These are phyloP conservation scores for Aphaenogaster floridana DNA, from an alignment of 1,140 invertebrate genomes.

Conservation along the genomic window DNA sequence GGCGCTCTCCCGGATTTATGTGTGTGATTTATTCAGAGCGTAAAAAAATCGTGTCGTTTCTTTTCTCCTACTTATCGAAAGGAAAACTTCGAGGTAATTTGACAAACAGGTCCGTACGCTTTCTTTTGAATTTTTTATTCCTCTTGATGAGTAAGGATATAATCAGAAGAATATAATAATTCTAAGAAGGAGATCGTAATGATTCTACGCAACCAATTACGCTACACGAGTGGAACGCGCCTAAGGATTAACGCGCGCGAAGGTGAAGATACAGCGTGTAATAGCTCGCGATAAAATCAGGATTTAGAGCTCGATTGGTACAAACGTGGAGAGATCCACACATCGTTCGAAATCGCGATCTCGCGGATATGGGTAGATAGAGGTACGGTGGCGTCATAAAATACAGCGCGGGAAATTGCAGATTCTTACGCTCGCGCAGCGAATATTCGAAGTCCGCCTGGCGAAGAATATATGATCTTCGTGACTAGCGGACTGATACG, in stretches of 20 bases:
- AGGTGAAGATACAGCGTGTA: constrained; percentile 17
- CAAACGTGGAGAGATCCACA: background rate
- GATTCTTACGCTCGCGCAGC: background rate
- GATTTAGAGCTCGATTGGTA: background rate
- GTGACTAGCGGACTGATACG: constrained; percentile 5
- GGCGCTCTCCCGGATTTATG: background rate
- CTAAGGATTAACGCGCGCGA: constrained; percentile 17
- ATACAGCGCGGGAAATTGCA: background rate
- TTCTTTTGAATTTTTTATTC: background rate
- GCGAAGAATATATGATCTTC: background rate
- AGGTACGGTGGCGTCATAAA: background rate
- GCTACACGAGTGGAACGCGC: background rate
- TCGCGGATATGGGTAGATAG: background rate
- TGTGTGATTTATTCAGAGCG: background rate
- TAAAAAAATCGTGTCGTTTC: background rate
- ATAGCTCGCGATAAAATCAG: constrained; percentile 40
- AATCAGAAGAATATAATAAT: constrained; percentile 4
- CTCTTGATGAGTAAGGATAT: background rate
- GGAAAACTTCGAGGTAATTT: background rate
- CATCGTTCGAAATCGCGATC: constrained; percentile 3
- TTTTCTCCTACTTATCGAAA: background rate
- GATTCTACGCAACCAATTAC: background rate
- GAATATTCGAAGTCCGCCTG: background rate
- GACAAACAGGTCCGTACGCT: background rate
- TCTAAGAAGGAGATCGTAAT: background rate